Evolutionary conservation across 2,797 vertebrate species (phyloP), one percentile per base, ranked within the genome.

Genomic region (Phrynocephalus vlangalii): DNA sequence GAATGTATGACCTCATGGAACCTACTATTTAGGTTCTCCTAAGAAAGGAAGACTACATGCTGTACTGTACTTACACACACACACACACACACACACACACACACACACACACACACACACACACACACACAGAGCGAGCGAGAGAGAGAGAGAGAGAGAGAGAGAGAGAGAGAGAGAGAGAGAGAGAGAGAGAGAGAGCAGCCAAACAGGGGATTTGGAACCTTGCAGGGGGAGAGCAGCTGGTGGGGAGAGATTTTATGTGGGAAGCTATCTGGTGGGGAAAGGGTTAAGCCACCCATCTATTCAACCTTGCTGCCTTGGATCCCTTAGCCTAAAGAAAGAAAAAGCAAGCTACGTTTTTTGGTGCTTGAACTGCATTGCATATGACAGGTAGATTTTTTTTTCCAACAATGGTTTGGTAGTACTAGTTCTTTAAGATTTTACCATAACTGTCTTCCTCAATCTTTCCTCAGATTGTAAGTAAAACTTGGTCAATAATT

Each of bases 1-100:
- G 93, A 95, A 92, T 93, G 91, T 94, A 87, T 86, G 94, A 92
- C 85, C 91, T 90, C 50, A 6, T 24, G 52, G 91, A 96, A 94
- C 82, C 88, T 94, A 82, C 56, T 44, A 44, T 91, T 89, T 0
- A 1, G 88, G 48, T 91, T 87, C 83, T 93, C 66, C 28, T 67
- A 30, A 2, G n/a, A 71, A 88, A 91, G 92, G 80, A 95, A 93
- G 92, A 95, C 89, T 93, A 91, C 88, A 90, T 8, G 90, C 90
- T 73, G 93, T 94, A 80, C 26, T 66, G 30, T 18, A 33, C 22
- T 24, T 2, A 50, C 0, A 76, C 66, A 67, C 48, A n/a, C n/a
- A n/a, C n/a, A n/a, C n/a, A n/a, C n/a, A n/a, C n/a, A n/a, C n/a
- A n/a, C n/a, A n/a, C n/a, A n/a, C n/a, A n/a, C n/a, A n/a, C n/a